These are phyloP conservation scores for Echiichthys vipera DNA, from an alignment of 2,797 vertebrate species.

Conservation along the genomic window DNA sequence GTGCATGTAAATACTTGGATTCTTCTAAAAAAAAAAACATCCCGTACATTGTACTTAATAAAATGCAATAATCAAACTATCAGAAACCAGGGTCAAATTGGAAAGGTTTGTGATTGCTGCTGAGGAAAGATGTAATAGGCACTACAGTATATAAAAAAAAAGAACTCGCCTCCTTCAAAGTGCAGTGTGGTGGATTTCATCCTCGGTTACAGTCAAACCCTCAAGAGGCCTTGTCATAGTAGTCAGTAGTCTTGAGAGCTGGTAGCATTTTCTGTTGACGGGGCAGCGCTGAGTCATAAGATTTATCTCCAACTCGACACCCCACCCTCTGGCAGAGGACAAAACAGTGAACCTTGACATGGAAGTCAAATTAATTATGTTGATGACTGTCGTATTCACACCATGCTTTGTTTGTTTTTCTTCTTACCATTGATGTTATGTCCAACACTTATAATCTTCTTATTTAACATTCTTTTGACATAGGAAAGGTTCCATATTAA, in stretches of 20 bases:
- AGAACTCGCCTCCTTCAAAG: conserved; percentile 5
- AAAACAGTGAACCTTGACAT: conserved; percentile 29
- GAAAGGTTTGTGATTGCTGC: neutral
- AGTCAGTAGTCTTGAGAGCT: conserved; percentile 44
- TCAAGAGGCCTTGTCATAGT: conserved; percentile 36
- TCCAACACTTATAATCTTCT: conserved; percentile 1
- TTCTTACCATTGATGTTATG: neutral
- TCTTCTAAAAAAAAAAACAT: neutral
- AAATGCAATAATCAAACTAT: neutral
- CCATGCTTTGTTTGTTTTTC: neutral
- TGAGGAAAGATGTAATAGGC: conserved; percentile 7
- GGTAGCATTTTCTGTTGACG: conserved; percentile 60
- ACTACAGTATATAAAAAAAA: neutral
- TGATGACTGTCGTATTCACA: conserved; percentile 16
- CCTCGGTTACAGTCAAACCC: conserved; percentile 54
- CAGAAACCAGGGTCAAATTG: neutral
- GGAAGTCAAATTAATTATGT: conserved; percentile 11
- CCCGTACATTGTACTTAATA: neutral
- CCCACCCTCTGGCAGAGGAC: conserved; percentile 51
- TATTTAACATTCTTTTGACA: neutral
- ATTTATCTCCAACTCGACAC: conserved; percentile 60
- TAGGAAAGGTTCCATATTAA: conserved; percentile 2
- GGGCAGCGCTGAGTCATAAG: conserved; percentile 63
- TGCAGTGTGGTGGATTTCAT: conserved; percentile 46
- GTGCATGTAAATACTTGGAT: neutral